Percentiles rank a stretch among this genome's conserved stretches.
Conservation (phyloP, 2,888 invertebrate species). For the Taphrorychus bicolor region DNA sequence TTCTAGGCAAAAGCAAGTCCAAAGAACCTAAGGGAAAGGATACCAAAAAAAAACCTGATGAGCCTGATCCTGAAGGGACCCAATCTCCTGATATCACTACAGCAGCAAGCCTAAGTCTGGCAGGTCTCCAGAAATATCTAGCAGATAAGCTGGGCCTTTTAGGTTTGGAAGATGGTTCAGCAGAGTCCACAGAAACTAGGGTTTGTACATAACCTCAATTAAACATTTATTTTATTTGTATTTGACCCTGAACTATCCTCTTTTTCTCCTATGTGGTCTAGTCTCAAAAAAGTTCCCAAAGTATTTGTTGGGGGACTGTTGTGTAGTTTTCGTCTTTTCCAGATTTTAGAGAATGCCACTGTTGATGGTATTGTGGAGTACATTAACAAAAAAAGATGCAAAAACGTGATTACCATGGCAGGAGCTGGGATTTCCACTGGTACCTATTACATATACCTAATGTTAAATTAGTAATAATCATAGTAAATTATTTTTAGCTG, state of each 20-base stretch:
- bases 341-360: conserved; percentile 73
- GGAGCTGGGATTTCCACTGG: conserved; percentile 98
- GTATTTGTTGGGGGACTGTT: conserved; percentile 9
- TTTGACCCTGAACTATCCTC: conserved; percentile 16
- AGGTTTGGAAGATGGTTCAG: conserved; percentile 55
- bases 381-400: conserved; percentile 78
- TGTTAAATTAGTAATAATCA: neutral
- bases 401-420: conserved; percentile 90
- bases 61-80: neutral
- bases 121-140: conserved; percentile 70
- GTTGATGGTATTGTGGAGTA: conserved; percentile 81
- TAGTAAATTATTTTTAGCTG: conserved; percentile 66
- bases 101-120: conserved; percentile 57
- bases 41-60: neutral
- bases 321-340: conserved; percentile 42
- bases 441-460: conserved; percentile 61
- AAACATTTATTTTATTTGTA: too few relatives aligned
- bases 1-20: too few relatives aligned
- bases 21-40: too few relatives aligned
- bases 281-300: neutral
- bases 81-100: neutral
- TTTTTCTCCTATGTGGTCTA: neutral
- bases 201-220: conserved; percentile 43
- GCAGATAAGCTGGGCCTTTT: conserved; percentile 69
- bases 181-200: conserved; percentile 50